These are phyloP conservation scores for Lasiommata megera DNA, from an alignment of 2,888 invertebrate species.

Conservation along the genomic window DNA sequence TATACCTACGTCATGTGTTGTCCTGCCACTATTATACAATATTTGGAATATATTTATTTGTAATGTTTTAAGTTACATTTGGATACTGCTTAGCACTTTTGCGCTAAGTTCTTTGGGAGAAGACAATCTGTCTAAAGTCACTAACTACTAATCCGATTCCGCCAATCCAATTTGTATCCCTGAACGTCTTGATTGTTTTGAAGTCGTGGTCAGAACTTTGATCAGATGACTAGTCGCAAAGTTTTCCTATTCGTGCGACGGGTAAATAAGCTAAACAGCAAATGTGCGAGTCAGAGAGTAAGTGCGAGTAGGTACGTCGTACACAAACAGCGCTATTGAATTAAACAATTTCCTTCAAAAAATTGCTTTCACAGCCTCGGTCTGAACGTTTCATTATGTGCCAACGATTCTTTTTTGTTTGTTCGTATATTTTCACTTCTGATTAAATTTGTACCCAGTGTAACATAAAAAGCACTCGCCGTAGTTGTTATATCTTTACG, in stretches of 20 bases:
- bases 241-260: slow-evolving; percentile 39
- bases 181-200: slow-evolving; percentile 65
- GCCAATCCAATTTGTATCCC: slow-evolving; percentile 57
- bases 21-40: not conserved
- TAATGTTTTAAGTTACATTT: not conserved
- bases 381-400: slow-evolving; percentile 29
- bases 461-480: slow-evolving; percentile 19
- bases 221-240: slow-evolving; percentile 40
- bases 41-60: not conserved
- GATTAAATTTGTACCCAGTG: slow-evolving; percentile 30
- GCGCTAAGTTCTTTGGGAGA: slow-evolving; percentile 9
- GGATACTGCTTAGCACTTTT: not conserved
- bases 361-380: slow-evolving; percentile 19
- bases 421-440: slow-evolving; percentile 27
- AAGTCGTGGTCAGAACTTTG: slow-evolving; percentile 62
- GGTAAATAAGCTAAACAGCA: slow-evolving; percentile 14
- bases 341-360: slow-evolving; percentile 26
- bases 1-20: slow-evolving; percentile 18
- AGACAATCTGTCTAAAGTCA: slow-evolving; percentile 44
- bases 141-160: slow-evolving; percentile 36
- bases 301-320: not conserved
- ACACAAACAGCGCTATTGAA: slow-evolving; percentile 16
- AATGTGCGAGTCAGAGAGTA: slow-evolving; percentile 7
- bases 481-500: slow-evolving; percentile 17
- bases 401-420: slow-evolving; percentile 27